Conservation (phyloP, 2,797 vertebrate species). For the Intellagama lesueurii region DNA sequence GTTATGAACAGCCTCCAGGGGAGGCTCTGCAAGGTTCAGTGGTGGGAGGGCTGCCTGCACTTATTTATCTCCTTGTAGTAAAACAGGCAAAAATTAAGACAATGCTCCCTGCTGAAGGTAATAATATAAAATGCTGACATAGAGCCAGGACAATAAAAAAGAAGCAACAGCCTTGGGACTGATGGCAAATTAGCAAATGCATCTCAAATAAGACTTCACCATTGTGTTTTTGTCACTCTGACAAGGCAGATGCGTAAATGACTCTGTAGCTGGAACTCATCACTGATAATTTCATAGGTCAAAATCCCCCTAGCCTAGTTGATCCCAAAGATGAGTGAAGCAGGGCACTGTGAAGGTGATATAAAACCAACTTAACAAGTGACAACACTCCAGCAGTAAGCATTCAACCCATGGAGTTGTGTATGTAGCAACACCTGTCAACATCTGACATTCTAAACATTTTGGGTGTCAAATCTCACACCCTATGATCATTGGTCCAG, state of each 20-base stretch:
- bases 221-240: conserved; percentile 64
- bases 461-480: too few relatives aligned
- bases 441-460: too few relatives aligned
- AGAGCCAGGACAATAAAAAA: conserved; percentile 56
- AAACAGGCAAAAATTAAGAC: conserved; percentile 73
- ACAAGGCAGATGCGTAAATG: conserved; percentile 53
- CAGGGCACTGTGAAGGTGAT: not conserved
- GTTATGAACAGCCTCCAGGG: conserved; percentile 61
- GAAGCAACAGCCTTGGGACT: conserved; percentile 48
- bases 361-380: not conserved
- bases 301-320: conserved; percentile 15
- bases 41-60: conserved; percentile 50
- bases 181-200: conserved; percentile 50
- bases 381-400: not conserved
- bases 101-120: conserved; percentile 58
- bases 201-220: conserved; percentile 56
- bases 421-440: not conserved
- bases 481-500: too few relatives aligned
- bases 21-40: conserved; percentile 51
- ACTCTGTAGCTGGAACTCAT: conserved; percentile 36
- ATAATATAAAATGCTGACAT: conserved; percentile 59
- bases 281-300: conserved; percentile 56
- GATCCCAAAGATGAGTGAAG: not conserved
- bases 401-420: not conserved
- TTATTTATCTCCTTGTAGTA: conserved; percentile 68